These are phyloP conservation scores for Mus spretus DNA, from an alignment of 2,797 vertebrate species.

Conservation along the genomic window DNA sequence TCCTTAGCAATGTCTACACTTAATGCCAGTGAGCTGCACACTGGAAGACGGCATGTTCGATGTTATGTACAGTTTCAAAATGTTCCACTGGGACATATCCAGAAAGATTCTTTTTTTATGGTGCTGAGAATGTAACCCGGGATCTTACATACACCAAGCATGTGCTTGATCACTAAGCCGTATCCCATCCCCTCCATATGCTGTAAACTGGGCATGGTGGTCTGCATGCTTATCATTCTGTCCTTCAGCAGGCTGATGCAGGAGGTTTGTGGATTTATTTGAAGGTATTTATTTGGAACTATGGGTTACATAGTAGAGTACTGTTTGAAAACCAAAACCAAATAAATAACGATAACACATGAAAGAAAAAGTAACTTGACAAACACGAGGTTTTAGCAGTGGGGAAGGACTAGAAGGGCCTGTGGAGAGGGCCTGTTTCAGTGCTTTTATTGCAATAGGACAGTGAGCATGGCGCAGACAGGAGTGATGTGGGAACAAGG, in stretches of 20 bases:
- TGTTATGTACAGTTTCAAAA: background rate
- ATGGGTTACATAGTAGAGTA: background rate
- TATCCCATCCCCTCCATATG: background rate
- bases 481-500: background rate
- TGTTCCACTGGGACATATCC: background rate
- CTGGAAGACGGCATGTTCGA: background rate
- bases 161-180: background rate
- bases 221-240: background rate
- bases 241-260: background rate
- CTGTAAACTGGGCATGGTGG: background rate
- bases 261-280: background rate
- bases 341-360: background rate
- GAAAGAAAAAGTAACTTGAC: background rate
- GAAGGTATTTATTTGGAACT: background rate
- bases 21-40: background rate
- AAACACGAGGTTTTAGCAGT: background rate
- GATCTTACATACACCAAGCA: background rate
- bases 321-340: background rate
- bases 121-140: background rate
- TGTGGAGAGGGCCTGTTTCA: background rate
- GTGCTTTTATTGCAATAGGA: background rate
- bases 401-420: background rate
- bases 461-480: constrained; percentile 5
- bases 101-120: background rate
- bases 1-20: background rate